phyloP scores from a whole-genome alignment of 2,888 invertebrate genomes.

The Xestia xanthographa region DNA sequence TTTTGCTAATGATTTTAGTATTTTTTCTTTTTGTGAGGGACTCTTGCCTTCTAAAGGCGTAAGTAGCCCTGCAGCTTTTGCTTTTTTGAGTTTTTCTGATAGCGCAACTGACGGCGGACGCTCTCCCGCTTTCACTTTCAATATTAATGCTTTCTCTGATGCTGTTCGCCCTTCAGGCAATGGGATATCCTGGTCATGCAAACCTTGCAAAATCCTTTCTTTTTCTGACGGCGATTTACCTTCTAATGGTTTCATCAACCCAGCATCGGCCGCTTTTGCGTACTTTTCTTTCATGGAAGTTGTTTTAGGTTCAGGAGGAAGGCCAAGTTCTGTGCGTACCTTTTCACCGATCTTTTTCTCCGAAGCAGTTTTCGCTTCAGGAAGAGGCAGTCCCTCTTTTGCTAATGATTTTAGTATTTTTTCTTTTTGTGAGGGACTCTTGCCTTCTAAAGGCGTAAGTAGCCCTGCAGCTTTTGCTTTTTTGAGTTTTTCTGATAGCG shows the following conservation, averaged over 20 bases:
- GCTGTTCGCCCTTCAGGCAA: slow-evolving; percentile 47
- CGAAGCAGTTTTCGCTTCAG: slow-evolving; percentile 67
- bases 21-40: slow-evolving; percentile 64
- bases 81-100: slow-evolving; percentile 25
- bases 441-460: slow-evolving; percentile 59
- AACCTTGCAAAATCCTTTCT: slow-evolving; percentile 36
- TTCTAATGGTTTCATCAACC: background rate
- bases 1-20: slow-evolving; percentile 19
- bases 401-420: slow-evolving; percentile 52
- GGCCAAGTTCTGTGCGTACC: background rate
- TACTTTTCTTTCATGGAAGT: too few relatives aligned
- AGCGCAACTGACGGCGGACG: background rate
- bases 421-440: slow-evolving; percentile 24
- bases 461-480: slow-evolving; percentile 69
- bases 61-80: slow-evolving; percentile 51
- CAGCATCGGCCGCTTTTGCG: background rate
- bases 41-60: slow-evolving; percentile 66
- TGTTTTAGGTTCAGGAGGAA: too few relatives aligned
- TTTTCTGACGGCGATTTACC: slow-evolving; percentile 32
- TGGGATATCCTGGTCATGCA: slow-evolving; percentile 26
- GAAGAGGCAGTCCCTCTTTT: slow-evolving; percentile 67
- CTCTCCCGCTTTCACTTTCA: slow-evolving; percentile 18
- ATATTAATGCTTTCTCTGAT: slow-evolving; percentile 39
- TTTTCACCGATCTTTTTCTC: background rate
- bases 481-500: slow-evolving; percentile 59